Evolutionary conservation across 2,797 vertebrate genomes (phyloP), one percentile per base, ranked within the genome.

Genomic region (Amblyopsis hoosieri): DNA sequence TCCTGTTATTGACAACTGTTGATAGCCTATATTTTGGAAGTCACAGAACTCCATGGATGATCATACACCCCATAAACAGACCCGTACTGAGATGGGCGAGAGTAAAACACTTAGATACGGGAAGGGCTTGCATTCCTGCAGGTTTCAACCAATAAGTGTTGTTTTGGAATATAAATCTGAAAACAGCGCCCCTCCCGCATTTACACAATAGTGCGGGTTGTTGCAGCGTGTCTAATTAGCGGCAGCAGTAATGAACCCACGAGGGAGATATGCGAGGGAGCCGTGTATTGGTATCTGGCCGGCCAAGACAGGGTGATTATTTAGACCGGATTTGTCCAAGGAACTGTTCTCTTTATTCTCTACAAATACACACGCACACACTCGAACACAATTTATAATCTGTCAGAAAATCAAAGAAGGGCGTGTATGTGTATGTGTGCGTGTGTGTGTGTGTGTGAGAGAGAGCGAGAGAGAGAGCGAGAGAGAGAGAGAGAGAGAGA

Each of bases 201-300:
- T 29, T 29, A 29, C 23, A 29, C 23, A 29, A 29, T 29, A 29
- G 23, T 29, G 23, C 23, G 23, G 23, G 23, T 29, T 90, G 90
- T 90, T 84, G 85, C 83, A 85, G 89, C 84, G 83, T 83, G 81
- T 83, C 85, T 90, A 90, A 90, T 91, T 91, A 89, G 87, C 84
- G 80, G 85, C 85, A 90, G 80, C 88, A 78, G 83, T 91, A 91
- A 91, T 91, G 86, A 91, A 85, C 88, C 85, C 88, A 83, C 89
- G 80, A 83, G 89, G 88, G 89, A 90, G 75, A 12, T 67, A 71
- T 80, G 80, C 84, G 84, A 29, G 23, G 23, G 23, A 29, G 23
- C 23, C 23, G 23, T 29, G 23, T 29, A 29, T 29, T 86, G 85
- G 80, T 86, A 83, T 90, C 79, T 90, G 85, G 83, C 88, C 62